A percentile compares a stretch with the other conserved stretches of the same genome.
phyloP scores from a whole-genome alignment of 2,888 invertebrate species.

The Aphrophora alni region DNA sequence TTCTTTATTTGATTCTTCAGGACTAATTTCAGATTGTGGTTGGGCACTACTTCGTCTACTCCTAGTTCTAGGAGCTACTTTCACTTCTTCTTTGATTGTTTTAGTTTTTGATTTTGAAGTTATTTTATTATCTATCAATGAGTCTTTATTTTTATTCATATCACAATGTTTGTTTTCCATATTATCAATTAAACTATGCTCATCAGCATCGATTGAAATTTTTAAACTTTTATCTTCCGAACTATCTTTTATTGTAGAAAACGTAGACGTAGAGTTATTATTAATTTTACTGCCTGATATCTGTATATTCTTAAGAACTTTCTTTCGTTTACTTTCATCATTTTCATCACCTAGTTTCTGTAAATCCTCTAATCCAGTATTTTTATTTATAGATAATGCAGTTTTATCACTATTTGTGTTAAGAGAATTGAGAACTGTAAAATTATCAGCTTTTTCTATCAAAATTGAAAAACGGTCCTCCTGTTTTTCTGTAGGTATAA shows the following conservation, averaged over 20 bases:
- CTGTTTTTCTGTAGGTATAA: not conserved
- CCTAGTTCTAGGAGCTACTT: not conserved
- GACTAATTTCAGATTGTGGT: not conserved
- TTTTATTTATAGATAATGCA: no score
- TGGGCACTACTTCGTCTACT: not conserved
- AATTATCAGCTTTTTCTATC: conserved; percentile 56
- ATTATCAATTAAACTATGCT: not conserved
- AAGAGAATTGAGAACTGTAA: not conserved
- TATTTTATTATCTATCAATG: not conserved
- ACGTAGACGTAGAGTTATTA: not conserved
- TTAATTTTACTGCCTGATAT: not conserved
- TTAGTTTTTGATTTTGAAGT: not conserved
- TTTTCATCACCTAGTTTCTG: not conserved
- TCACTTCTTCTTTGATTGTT: not conserved
- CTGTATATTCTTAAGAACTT: no score
- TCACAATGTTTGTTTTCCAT: not conserved
- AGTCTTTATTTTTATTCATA: not conserved
- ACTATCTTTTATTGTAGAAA: not conserved
- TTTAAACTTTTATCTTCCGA: not conserved
- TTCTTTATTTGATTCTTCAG: not conserved
- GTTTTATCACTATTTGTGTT: no score
- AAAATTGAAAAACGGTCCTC: conserved; percentile 52
- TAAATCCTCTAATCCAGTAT: no score
- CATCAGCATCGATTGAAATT: not conserved
- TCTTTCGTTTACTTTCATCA: no score